A percentile compares a stretch with the other conserved stretches of the same genome.
These are phyloP conservation scores for Caenorhabditis panamensis DNA, from an alignment of 2,888 invertebrate species.

Conservation along the genomic window DNA sequence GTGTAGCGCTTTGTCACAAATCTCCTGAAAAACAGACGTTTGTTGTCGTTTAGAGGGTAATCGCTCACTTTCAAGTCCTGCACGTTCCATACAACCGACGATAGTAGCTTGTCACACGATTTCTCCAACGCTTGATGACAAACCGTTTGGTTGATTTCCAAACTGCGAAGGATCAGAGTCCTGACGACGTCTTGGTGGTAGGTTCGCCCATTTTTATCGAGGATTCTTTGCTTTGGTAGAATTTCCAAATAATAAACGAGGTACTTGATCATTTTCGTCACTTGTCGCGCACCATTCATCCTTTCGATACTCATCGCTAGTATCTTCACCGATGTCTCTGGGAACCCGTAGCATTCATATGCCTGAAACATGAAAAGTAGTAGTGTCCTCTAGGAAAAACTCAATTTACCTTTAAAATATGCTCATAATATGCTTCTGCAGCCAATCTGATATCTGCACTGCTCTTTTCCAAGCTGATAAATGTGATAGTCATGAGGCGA, in stretches of 20 bases:
- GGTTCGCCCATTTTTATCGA: constrained; percentile 17
- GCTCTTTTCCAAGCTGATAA: constrained; percentile 29
- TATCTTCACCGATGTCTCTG: constrained; percentile 34
- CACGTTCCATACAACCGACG: constrained; percentile 12
- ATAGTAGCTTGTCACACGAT: constrained; percentile 26
- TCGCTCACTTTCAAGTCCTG: constrained; percentile 16
- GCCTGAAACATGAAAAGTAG: constrained; percentile 18
- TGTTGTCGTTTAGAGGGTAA: not conserved
- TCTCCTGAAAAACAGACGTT: constrained; percentile 17
- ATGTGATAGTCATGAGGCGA: constrained; percentile 37
- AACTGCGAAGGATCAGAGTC: constrained; percentile 27
- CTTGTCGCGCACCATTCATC: constrained; percentile 42
- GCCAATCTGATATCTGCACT: constrained; percentile 50
- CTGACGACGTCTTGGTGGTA: constrained; percentile 36
- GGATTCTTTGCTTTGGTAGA: constrained; percentile 27
- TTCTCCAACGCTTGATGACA: constrained; percentile 47
- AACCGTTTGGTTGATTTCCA: constrained; percentile 39
- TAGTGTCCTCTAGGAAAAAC: not conserved
- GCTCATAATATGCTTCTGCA: constrained; percentile 47
- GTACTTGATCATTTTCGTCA: constrained; percentile 46
- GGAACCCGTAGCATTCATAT: constrained; percentile 46
- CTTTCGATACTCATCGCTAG: constrained; percentile 34
- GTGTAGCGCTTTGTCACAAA: constrained; percentile 9
- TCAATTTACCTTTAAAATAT: constrained; percentile 40
- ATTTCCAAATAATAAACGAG: constrained; percentile 31